Base-by-base conservation (phyloP, 2,797 vertebrate species). In the Jordanella pulchra region DNA sequence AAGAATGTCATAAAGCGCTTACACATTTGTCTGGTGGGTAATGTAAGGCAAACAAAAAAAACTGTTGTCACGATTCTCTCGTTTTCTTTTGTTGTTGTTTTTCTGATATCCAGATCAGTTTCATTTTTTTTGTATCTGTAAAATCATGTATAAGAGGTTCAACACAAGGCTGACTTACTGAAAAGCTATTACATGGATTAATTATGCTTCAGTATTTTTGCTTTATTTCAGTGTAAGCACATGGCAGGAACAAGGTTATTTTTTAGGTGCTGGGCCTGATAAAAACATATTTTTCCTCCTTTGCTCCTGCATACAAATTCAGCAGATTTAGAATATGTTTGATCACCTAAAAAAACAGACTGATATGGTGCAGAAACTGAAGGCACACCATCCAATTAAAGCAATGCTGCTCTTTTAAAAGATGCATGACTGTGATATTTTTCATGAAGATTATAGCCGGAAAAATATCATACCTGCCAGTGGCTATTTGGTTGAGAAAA, bases 41-140 rank as follows among this genome's bases (percentile, higher is more conserved):
- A 78, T 70, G 77, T 76, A 78, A 64, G 72, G 83, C 78, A 76
- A 61, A 71, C 67, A 67, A 5, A 18, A 63, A 53, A 45, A 35
- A 25, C 1, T 2, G 15, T 61, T n/a, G 35, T 14, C 11, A 61
- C 15, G 12, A 42, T 14, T 25, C 51, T 78, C 72, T 75, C 30
- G 65, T n/a, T n/a, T n/a, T n/a, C n/a, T n/a, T n/a, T n/a, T n/a
- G n/a, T 71, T 75, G 25, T 72, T 80, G 73, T 72, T 53, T 68
- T 64, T 67, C 39, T 77, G 47, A 48, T 48, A 21, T 48, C 47
- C 47, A 18, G 18, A 18, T 48, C 17, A 18, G 47, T 48, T 47
- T 15, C 6, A 6, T 48, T 50, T 21, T 27, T 2, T 63, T 63
- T 63, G 23, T 5, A 7, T 39, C 35, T 42, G 72, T 32, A 18